Evolutionary conservation across 2,888 invertebrate genomes (phyloP), one percentile per base, ranked within the genome.

Genomic region (Ophraella communa): DNA sequence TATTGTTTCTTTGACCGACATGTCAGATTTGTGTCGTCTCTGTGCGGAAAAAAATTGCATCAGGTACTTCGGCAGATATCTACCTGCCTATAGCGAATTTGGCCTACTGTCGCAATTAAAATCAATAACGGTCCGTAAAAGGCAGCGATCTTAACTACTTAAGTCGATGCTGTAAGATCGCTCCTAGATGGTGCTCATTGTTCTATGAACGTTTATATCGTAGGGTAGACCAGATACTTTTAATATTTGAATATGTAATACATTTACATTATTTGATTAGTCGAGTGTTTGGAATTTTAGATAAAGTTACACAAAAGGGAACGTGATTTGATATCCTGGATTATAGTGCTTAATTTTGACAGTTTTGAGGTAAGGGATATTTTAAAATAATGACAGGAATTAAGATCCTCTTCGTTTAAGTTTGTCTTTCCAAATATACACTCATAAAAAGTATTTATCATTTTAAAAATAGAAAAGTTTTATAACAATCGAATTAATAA

Each of bases 201-300:
- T 51, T 51, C 17, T 27, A 14, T 51, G 24, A 51, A 24, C 17
- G 24, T 51, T 51, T 51, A 51, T 51, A 27, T 51, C 54, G 17
- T 55, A 52, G 59, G 58, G 24, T 39, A 58, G 39, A 54, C 49
- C 17, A 23, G 51, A 67, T n/a, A n/a, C 65, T 68, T 70, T 67
- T 73, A 70, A 69, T 69, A 70, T 72, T 68, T 71, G 75, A 77
- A 77, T 77, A 4, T 39, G 14, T 17, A 39, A 39, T 39, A 39
- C 17, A 39, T 39, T 39, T 39, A 39, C 39, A 39, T 39, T 39
- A 39, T 39, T 39, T 39, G 39, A 14, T 39, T 39, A 39, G 39
- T 14, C 17, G 39, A 39, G 39, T 39, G 39, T 39, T 17, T 39
- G 39, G n/a, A 39, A 39, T 39, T 39, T 39, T 39, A 17, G 39